Evolutionary conservation across 2,113 vertebrate genomes (phyloP).

Genomic region (Bostrychus sinensis): DNA sequence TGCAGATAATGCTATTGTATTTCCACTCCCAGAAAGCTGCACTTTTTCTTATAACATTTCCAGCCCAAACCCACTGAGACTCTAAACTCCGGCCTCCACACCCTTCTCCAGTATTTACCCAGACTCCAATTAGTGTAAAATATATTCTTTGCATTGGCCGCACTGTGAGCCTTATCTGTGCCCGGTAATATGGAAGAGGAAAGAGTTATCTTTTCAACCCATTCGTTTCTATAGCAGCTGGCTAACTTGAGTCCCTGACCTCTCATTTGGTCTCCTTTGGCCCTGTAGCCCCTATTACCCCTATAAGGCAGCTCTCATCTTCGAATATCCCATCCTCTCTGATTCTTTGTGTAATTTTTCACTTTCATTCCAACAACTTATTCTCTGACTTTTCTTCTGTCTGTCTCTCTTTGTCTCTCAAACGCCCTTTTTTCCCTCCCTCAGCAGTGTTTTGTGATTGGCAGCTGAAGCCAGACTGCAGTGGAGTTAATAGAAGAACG

Average conservation of each 20-base stretch:
- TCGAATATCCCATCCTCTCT: constrained; percentile 6
- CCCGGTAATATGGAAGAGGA: constrained; percentile 18
- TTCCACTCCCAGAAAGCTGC: background rate
- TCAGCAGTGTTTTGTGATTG: constrained; percentile 70
- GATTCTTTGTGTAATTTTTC: background rate
- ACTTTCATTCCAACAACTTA: constrained; percentile 14
- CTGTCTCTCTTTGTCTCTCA: constrained; percentile 51
- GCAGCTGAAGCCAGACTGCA: constrained; percentile 72
- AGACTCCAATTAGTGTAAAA: constrained; percentile 45
- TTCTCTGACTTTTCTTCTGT: constrained; percentile 12
- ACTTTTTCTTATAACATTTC: background rate
- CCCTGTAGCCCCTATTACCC: constrained; percentile 51
- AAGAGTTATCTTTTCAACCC: constrained; percentile 27
- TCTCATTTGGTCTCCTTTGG: constrained; percentile 30
- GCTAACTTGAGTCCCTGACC: constrained; percentile 42
- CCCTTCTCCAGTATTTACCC: constrained; percentile 38
- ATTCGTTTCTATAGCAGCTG: constrained; percentile 42
- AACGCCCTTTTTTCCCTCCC: constrained; percentile 48
- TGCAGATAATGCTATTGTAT: constrained; percentile 15
- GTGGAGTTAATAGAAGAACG: constrained; percentile 71
- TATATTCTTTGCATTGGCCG: constrained; percentile 34
- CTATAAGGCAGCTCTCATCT: constrained; percentile 19
- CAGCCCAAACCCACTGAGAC: background rate
- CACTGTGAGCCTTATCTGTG: constrained; percentile 23
- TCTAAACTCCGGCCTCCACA: constrained; percentile 8